A percentile compares a stretch with the other conserved stretches of the same genome.
These are phyloP conservation scores for Istiophorus platypterus DNA, from an alignment of 2,113 vertebrate genomes.

Conservation along the genomic window DNA sequence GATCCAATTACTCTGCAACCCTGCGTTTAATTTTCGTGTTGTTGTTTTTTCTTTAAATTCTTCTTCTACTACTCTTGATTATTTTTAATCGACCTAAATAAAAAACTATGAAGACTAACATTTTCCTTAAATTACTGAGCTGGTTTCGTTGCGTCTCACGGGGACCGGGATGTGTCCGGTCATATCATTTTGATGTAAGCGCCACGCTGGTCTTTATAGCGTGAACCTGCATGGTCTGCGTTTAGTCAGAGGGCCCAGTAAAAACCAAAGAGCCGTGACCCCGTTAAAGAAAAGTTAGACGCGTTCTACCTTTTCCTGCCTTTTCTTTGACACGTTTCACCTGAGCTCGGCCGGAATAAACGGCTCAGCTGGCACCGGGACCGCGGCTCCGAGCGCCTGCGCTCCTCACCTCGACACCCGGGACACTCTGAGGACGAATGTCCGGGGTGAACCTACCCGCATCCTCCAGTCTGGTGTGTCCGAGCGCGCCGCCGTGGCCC, in stretches of 20 bases:
- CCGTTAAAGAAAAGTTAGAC: not conserved
- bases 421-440: no score
- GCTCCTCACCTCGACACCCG: no score
- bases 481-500: constrained; percentile 77
- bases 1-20: constrained; percentile 48
- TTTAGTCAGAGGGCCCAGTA: not conserved
- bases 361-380: no score
- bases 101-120: not conserved
- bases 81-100: not conserved
- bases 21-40: constrained; percentile 37
- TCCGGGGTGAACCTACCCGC: constrained; percentile 74
- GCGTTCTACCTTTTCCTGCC: not conserved
- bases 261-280: not conserved
- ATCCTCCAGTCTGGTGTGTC: constrained; percentile 83
- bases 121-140: not conserved
- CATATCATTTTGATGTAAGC: not conserved
- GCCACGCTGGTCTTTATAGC: not conserved
- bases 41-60: not conserved
- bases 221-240: no score
- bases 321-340: not conserved
- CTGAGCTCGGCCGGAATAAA: no score
- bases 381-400: no score
- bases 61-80: no score
- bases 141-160: not conserved
- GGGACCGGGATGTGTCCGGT: rapidly evolving